These are phyloP conservation scores for Meliscaeva auricollis DNA, from an alignment of 2,888 invertebrate species.

Conservation along the genomic window DNA sequence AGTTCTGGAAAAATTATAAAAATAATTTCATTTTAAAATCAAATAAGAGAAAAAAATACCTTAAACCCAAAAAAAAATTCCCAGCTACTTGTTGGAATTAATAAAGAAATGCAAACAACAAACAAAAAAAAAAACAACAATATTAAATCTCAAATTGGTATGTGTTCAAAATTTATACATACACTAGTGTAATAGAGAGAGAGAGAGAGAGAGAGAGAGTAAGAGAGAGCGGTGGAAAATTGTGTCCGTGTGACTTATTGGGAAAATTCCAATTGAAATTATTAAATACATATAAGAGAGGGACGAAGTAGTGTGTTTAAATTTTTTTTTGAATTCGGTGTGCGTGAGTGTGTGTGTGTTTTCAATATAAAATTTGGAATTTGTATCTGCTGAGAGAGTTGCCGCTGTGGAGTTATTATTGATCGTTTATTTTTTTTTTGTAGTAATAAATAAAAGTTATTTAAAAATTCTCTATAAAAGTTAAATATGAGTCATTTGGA, in stretches of 20 bases:
- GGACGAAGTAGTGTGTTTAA: too few species aligned
- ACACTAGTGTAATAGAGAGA: conserved; percentile 36
- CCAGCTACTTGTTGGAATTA: conserved; percentile 74
- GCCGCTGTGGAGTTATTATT: too few species aligned
- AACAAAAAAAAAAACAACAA: conserved; percentile 37
- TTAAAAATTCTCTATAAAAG: too few species aligned
- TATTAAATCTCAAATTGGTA: conserved; percentile 46
- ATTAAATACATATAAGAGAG: neutral
- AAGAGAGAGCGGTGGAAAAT: conserved; percentile 46
- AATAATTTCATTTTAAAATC: neutral
- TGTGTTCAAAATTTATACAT: conserved; percentile 41
- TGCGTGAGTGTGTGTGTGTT: too few species aligned
- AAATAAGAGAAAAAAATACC: conserved; percentile 38
- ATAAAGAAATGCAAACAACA: conserved; percentile 66
- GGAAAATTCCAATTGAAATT: conserved; percentile 70
- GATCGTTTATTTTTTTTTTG: too few species aligned
- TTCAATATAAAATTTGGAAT: too few species aligned
- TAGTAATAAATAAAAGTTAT: too few species aligned
- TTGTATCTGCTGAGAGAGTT: too few species aligned
- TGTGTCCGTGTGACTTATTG: conserved; percentile 64
- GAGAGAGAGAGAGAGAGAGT: neutral
- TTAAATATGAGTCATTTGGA: too few species aligned
- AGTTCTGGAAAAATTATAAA: neutral
- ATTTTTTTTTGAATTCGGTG: too few species aligned
- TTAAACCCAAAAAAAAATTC: neutral